These are phyloP conservation scores for Cydia splendana DNA, from an alignment of 1,140 invertebrate genomes.

Conservation along the genomic window DNA sequence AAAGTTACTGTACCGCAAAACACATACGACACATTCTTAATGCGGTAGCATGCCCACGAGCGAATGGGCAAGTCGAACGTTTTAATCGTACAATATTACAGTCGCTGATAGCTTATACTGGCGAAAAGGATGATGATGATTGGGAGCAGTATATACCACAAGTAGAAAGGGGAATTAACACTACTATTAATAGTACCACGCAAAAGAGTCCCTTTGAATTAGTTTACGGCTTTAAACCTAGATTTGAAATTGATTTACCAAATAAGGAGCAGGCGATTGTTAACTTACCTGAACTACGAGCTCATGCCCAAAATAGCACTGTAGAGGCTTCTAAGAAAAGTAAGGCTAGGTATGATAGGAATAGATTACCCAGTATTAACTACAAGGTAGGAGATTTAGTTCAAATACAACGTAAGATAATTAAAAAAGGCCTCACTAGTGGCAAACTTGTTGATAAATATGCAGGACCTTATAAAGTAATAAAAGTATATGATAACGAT, in stretches of 20 bases:
- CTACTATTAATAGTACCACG: slow-evolving; percentile 17
- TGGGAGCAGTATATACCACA: slow-evolving; percentile 30
- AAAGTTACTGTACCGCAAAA: slow-evolving; percentile 37
- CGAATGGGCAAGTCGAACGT: slow-evolving; percentile 39
- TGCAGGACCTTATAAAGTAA: slow-evolving; percentile 26
- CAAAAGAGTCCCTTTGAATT: slow-evolving; percentile 26
- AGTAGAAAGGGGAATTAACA: slow-evolving; percentile 23
- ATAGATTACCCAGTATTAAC: slow-evolving; percentile 8
- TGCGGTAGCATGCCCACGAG: slow-evolving; percentile 35
- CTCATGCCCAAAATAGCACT: slow-evolving; percentile 14
- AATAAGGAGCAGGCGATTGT: neutral
- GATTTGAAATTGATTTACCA: slow-evolving; percentile 27
- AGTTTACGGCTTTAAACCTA: slow-evolving; percentile 26
- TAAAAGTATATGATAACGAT: slow-evolving; percentile 28
- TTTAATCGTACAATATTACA: slow-evolving; percentile 18
- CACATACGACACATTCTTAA: slow-evolving; percentile 35
- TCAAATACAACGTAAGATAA: slow-evolving; percentile 17
- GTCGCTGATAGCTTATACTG: neutral
- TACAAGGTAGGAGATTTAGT: slow-evolving; percentile 29
- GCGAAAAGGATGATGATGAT: neutral
- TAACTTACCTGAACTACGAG: slow-evolving; percentile 9
- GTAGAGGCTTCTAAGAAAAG: neutral
- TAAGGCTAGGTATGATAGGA: slow-evolving; percentile 22
- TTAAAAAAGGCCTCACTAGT: slow-evolving; percentile 25
- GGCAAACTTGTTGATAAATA: slow-evolving; percentile 30